These are phyloP conservation scores for Phainopepla nitens DNA, from an alignment of 2,113 vertebrate genomes.

Conservation along the genomic window DNA sequence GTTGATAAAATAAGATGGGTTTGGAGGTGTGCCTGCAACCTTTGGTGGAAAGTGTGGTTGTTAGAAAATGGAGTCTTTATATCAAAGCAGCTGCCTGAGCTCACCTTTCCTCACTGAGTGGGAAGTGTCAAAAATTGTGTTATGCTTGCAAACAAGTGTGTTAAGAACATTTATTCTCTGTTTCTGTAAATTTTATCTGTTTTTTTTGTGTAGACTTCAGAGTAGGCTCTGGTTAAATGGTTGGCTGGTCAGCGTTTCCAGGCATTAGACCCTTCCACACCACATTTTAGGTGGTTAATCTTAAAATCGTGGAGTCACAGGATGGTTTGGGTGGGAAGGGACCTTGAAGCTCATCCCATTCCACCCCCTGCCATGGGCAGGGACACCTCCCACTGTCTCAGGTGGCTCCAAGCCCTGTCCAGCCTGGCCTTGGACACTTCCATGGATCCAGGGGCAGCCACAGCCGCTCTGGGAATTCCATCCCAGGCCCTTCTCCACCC, in stretches of 20 bases:
- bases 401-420: accelerated
- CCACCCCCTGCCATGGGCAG: too few relatives aligned
- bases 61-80: background rate
- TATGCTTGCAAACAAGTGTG: background rate
- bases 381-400: background rate
- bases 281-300: background rate
- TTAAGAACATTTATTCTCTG: background rate
- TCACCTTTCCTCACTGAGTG: background rate
- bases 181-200: accelerated
- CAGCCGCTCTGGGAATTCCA: background rate
- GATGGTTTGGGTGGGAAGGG: background rate
- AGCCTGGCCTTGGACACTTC: background rate
- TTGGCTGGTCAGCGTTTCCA: background rate
- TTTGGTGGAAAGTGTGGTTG: background rate
- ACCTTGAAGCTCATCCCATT: accelerated
- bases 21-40: background rate
- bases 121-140: background rate
- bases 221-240: background rate
- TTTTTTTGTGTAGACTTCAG: background rate
- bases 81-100: background rate
- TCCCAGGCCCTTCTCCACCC: background rate
- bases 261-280: background rate
- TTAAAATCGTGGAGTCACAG: background rate
- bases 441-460: background rate
- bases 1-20: background rate